Percentiles rank a stretch among this genome's conserved stretches.
Conservation (phyloP, 2,888 invertebrate genomes). For the Drosophila kambysellisi region DNA sequence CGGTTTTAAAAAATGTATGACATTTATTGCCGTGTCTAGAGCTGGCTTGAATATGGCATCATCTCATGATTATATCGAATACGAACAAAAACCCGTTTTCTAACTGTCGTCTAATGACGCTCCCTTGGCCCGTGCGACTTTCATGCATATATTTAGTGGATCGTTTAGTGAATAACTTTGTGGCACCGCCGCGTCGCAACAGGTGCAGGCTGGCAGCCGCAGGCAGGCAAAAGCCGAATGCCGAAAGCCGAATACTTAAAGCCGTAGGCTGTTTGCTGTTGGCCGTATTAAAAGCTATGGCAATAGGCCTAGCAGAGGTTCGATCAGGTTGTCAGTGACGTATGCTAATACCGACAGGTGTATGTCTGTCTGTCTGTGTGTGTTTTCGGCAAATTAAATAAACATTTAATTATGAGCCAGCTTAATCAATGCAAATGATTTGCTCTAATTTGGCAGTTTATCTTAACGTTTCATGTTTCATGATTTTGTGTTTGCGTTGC, state of each 20-base stretch:
- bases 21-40: constrained; percentile 40
- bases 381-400: constrained; percentile 52
- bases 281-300: not conserved
- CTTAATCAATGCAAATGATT: constrained; percentile 75
- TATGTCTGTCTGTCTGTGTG: not conserved
- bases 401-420: constrained; percentile 63
- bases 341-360: constrained; percentile 26
- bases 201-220: constrained; percentile 50
- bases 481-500: not conserved
- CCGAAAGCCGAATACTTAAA: not conserved
- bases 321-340: constrained; percentile 27
- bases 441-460: constrained; percentile 72
- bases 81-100: constrained; percentile 53
- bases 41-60: constrained; percentile 42
- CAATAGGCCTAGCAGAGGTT: constrained; percentile 13
- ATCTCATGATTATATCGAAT: constrained; percentile 33
- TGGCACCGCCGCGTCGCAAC: constrained; percentile 48
- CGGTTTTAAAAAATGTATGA: constrained; percentile 46
- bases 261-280: not conserved
- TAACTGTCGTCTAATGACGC: constrained; percentile 64
- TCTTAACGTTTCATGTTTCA: constrained; percentile 37
- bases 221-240: not conserved
- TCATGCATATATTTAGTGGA: constrained; percentile 64
- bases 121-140: constrained; percentile 60
- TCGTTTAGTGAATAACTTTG: constrained; percentile 50